Percentiles rank a stretch among this genome's conserved stretches.
Evolutionary conservation across 2,888 invertebrate species (phyloP).

Genomic region (Agrenia bidenticulata): DNA sequence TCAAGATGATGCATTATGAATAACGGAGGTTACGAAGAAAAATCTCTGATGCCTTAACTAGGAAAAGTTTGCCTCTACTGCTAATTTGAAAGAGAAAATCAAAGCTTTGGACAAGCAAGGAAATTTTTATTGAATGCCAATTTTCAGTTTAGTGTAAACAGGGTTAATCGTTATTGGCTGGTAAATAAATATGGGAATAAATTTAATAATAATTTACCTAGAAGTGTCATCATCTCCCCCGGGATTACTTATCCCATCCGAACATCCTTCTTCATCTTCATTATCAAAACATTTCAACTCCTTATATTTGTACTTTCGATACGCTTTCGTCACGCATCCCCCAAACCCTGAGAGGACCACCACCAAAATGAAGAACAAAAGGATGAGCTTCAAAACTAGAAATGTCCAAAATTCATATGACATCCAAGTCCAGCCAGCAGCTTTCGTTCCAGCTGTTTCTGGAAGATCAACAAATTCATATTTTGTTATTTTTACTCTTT

Average conservation of each 20-base stretch:
- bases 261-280: conserved; percentile 42
- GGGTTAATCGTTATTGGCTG: no score
- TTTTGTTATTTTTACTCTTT: no score
- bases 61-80: no score
- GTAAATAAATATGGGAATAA: no score
- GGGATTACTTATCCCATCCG: conserved; percentile 29
- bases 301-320: conserved; percentile 50
- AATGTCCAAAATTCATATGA: conserved; percentile 48
- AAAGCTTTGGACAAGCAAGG: no score
- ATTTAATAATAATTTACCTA: no score
- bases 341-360: conserved; percentile 48
- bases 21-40: no score
- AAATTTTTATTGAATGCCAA: no score
- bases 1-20: no score
- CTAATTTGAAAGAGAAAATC: no score
- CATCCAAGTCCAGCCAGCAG: background rate
- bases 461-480: background rate
- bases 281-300: conserved; percentile 48
- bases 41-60: no score
- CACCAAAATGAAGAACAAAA: conserved; percentile 41
- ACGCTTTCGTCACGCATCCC: conserved; percentile 49
- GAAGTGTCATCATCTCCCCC: conserved; percentile 40
- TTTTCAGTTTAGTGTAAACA: no score
- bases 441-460: background rate
- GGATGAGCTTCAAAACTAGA: conserved; percentile 46